phyloP scores from a whole-genome alignment of 1,140 invertebrate species.

The Aphelenchoides besseyi region DNA sequence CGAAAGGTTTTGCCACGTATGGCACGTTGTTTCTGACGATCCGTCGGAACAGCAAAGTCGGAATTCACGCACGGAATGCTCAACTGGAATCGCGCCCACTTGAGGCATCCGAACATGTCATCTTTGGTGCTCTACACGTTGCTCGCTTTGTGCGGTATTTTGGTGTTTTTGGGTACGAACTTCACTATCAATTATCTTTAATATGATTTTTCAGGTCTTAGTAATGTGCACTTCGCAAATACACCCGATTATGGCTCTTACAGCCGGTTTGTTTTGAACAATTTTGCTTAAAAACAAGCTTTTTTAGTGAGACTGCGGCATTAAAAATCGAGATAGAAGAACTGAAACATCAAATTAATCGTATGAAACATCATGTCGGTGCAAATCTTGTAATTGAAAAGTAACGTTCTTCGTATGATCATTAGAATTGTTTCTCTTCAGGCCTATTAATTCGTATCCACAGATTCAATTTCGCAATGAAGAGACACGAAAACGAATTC shows the following conservation, averaged over 20 bases:
- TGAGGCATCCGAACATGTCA: neutral
- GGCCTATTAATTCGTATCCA: conserved; percentile 37
- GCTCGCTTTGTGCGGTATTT: neutral
- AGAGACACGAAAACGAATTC: conserved; percentile 52
- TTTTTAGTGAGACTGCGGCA: conserved; percentile 21
- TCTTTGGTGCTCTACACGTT: neutral
- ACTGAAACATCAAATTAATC: conserved; percentile 26
- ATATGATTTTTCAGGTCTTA: neutral
- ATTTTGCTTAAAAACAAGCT: neutral
- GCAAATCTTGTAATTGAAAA: conserved; percentile 19
- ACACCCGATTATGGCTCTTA: neutral
- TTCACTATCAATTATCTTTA: neutral
- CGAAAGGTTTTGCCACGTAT: neutral
- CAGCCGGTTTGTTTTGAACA: neutral
- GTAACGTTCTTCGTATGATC: conserved; percentile 14
- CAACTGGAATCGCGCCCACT: neutral
- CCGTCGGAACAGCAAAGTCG: neutral
- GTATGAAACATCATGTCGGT: conserved; percentile 27
- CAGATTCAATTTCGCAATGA: conserved; percentile 54
- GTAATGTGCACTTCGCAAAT: neutral
- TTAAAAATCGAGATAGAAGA: conserved; percentile 28
- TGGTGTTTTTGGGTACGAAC: neutral
- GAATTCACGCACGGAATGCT: neutral
- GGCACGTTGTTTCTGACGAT: neutral
- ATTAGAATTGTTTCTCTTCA: neutral